A percentile compares a stretch with the other conserved stretches of the same genome.
Conservation (phyloP, 2,113 vertebrate genomes). For the Mesocricetus auratus region DNA sequence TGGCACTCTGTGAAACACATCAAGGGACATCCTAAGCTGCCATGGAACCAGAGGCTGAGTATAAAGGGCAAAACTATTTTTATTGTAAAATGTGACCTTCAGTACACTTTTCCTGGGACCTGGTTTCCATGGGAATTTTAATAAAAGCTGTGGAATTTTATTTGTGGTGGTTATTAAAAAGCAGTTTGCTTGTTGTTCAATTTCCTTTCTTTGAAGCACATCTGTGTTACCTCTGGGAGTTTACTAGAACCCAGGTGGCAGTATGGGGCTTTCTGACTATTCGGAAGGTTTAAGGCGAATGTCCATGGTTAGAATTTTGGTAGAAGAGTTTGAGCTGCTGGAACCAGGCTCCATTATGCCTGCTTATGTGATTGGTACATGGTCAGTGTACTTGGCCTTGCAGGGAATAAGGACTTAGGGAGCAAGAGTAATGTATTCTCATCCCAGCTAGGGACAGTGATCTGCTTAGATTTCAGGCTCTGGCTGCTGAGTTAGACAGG, state of each 20-base stretch:
- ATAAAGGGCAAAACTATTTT: not conserved
- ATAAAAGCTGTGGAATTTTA: conserved; percentile 20
- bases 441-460: not conserved
- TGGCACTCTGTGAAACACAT: not conserved
- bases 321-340: not conserved
- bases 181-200: not conserved
- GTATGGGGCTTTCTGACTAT: not conserved
- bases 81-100: not conserved
- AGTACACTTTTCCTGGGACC: not conserved
- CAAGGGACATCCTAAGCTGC: not conserved
- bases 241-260: not conserved
- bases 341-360: not conserved
- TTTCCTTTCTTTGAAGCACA: not conserved
- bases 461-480: not conserved
- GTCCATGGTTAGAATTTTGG: not conserved
- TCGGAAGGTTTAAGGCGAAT: not conserved
- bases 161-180: not conserved
- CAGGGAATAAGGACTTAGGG: not conserved
- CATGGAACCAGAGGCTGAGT: not conserved
- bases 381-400: not conserved
- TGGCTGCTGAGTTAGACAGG: not conserved
- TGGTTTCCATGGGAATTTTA: conserved; percentile 27
- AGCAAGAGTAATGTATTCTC: not conserved
- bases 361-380: not conserved
- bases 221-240: not conserved